Conservation (phyloP, 2,888 invertebrate species). For the Dicranocentrus wangi region DNA sequence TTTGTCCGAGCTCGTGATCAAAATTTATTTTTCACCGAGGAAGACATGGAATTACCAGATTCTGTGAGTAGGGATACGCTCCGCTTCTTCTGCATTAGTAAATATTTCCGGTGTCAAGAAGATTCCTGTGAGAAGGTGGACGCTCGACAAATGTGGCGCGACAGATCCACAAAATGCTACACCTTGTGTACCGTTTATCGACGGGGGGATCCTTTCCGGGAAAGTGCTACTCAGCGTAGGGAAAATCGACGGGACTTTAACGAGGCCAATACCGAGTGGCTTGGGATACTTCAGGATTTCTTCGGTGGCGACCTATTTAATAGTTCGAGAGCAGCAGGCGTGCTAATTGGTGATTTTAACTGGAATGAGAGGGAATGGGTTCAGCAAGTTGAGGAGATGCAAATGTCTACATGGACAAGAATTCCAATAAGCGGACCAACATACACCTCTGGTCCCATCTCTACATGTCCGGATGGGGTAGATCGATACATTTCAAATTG, state of each 20-base stretch:
- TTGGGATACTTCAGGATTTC: not conserved
- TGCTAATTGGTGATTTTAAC: not conserved
- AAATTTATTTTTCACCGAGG: not conserved
- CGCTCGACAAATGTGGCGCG: not conserved
- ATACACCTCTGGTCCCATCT: not conserved
- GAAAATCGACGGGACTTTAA: not conserved
- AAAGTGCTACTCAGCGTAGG: not conserved
- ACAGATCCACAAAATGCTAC: slow-evolving; percentile 2
- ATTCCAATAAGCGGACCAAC: not conserved
- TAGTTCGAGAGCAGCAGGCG: not conserved
- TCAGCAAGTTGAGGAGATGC: not conserved
- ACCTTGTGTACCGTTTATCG: not conserved
- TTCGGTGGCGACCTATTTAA: not conserved
- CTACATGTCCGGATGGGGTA: not conserved
- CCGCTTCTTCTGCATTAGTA: not conserved
- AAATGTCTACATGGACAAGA: not conserved
- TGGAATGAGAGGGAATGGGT: not conserved
- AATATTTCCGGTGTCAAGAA: not conserved
- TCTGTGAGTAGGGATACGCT: not conserved
- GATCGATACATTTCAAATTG: too few relatives aligned
- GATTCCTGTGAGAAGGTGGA: not conserved
- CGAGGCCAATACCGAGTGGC: not conserved
- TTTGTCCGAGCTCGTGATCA: not conserved
- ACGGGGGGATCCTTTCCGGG: not conserved
- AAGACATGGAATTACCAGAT: not conserved